phyloP scores from a whole-genome alignment of 2,113 vertebrate species.

The Phalacrocorax carbo region DNA sequence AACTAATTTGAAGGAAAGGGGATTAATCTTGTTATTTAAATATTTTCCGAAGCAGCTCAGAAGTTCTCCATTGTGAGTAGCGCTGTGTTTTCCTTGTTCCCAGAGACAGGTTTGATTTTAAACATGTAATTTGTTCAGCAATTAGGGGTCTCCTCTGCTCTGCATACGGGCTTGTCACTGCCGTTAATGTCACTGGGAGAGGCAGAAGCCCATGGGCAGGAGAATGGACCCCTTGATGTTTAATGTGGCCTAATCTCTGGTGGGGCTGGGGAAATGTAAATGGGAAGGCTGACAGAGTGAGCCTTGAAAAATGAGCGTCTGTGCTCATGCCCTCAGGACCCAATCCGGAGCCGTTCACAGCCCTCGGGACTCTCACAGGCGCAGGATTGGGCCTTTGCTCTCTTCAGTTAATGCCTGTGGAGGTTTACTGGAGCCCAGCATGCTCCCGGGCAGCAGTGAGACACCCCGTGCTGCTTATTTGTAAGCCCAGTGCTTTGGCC shows the following conservation, averaged over 20 bases:
- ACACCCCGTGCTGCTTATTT: not conserved
- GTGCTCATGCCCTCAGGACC: constrained; percentile 5
- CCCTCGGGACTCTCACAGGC: not conserved
- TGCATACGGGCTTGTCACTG: not conserved
- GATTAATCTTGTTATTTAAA: not conserved
- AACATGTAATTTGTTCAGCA: not conserved
- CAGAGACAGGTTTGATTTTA: not conserved
- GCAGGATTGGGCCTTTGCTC: not conserved
- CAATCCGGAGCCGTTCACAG: rapidly evolving
- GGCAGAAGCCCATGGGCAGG: not conserved
- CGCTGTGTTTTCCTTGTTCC: not conserved
- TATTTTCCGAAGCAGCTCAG: not conserved
- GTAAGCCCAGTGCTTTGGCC: not conserved
- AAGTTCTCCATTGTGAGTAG: not conserved
- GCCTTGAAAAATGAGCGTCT: constrained; percentile 56
- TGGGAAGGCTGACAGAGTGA: constrained; percentile 20
- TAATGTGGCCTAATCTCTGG: constrained; percentile 43
- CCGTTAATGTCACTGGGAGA: not conserved
- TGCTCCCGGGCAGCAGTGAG: rapidly evolving
- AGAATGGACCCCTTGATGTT: constrained; percentile 26
- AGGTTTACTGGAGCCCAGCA: not conserved
- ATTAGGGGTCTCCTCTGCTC: constrained; percentile 28
- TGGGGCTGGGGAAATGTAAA: constrained; percentile 23
- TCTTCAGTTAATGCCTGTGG: constrained; percentile 9
- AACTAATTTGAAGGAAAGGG: not conserved